Percentiles rank a stretch among this genome's conserved stretches.
These are phyloP conservation scores for Himantopus leucocephalus DNA, from an alignment of 2,113 vertebrate genomes.

Conservation along the genomic window DNA sequence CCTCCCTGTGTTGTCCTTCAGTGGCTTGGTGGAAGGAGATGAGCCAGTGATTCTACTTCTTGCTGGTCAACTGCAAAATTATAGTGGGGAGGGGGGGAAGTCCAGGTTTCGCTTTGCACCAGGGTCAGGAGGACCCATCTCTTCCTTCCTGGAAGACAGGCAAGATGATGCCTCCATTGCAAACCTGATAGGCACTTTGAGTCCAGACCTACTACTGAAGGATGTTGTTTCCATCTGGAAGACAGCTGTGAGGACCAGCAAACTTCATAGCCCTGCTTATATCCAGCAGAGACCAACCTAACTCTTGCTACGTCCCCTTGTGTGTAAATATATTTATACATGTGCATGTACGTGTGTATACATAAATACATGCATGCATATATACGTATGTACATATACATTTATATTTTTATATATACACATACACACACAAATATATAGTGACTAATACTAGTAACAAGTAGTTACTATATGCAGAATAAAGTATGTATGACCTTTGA, in stretches of 20 bases:
- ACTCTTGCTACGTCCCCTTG: too few relatives aligned
- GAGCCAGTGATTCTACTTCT: neutral
- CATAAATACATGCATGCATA: neutral
- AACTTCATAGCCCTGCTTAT: too few relatives aligned
- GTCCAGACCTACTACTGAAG: too few relatives aligned
- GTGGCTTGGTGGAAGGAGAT: neutral
- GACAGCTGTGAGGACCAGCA: too few relatives aligned
- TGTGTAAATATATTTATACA: neutral
- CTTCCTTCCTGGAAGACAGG: neutral
- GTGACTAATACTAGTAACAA: neutral
- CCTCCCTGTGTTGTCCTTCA: neutral
- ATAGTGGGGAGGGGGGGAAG: neutral
- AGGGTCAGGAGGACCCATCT: neutral
- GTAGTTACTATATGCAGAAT: neutral
- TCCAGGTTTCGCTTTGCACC: neutral
- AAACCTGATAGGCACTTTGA: too few relatives aligned
- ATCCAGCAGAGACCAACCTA: too few relatives aligned
- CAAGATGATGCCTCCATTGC: too few relatives aligned
- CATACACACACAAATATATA: neutral
- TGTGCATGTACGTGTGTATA: neutral
- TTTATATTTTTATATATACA: neutral
- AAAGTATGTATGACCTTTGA: neutral
- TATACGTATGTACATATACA: neutral
- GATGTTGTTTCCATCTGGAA: too few relatives aligned
- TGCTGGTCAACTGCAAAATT: neutral